Evolutionary conservation across 2,888 invertebrate species (phyloP), one percentile per base, ranked within the genome.

Genomic region (Drosophila prolongata): DNA sequence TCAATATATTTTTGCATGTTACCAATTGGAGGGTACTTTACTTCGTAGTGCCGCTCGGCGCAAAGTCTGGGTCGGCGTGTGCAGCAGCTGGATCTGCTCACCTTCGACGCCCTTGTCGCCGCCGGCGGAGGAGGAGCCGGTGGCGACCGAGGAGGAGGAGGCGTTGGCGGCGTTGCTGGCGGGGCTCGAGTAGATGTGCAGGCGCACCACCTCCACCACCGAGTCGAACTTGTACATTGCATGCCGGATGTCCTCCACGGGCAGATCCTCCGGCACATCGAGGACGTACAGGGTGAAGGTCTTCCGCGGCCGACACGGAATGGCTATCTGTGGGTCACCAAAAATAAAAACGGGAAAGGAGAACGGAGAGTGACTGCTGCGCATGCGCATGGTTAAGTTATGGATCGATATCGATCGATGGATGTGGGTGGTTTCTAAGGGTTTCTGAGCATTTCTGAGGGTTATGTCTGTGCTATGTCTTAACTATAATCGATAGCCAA

Each of bases 261-360:
- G 97, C 27, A 97, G 93, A 89, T 97, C 97, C 80, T 96, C 95
- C 0, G 97, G 97, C 54, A 97, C 95, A 90, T 97, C 97, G 88
- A 96, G 94, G 50, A 96, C 96, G 91, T 96, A 95, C 76, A 97
- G 93, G 6, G 96, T 96, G 91, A 96, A 97, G n/a, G 96, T 97
- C 93, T 96, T 96, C 90, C 96, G 96, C 1, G 97, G 97, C 82
- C 97, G 94, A 91, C 97, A 97, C 5, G 97, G 97, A 86, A 97
- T 96, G 42, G 96, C 95, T 76, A 96, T 95, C 95, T 95, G 70
- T n/a, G 52, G 44, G 19, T 34, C 34, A 35, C 34, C 24, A 30
- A 44, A 30, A 19, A 34, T 47, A 44, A 37, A 30, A 30, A 30
- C 8, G 30, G 47, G 24, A 16, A 62, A 43, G 59, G 59, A 59